Evolutionary conservation across 1,140 invertebrate genomes (phyloP).

Genomic region (Papilio xuthus): DNA sequence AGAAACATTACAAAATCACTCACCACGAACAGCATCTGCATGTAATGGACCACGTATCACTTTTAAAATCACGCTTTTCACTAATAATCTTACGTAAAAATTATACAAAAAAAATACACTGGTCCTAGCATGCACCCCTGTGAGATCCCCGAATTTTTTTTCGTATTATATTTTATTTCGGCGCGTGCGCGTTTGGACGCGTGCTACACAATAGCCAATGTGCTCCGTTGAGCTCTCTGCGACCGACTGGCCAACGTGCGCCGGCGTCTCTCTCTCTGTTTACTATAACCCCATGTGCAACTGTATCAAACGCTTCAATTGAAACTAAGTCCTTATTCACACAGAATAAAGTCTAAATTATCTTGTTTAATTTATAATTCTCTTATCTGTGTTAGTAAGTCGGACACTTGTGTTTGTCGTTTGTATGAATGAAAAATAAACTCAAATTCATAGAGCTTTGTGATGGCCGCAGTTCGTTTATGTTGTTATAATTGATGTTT

Average conservation of each 20-base stretch:
- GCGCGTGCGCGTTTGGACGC: slow-evolving; percentile 60
- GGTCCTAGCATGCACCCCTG: slow-evolving; percentile 63
- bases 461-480: slow-evolving; percentile 66
- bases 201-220: slow-evolving; percentile 63
- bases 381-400: slow-evolving; percentile 78
- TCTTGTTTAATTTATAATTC: slow-evolving; percentile 33
- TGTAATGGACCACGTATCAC: slow-evolving; percentile 59
- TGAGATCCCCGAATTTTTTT: slow-evolving; percentile 56
- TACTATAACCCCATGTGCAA: slow-evolving; percentile 77
- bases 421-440: slow-evolving; percentile 79
- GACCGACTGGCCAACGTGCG: slow-evolving; percentile 67
- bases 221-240: slow-evolving; percentile 65
- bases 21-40: slow-evolving; percentile 72
- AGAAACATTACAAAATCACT: slow-evolving; percentile 72
- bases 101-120: slow-evolving; percentile 62
- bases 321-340: slow-evolving; percentile 47
- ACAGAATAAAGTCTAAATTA: slow-evolving; percentile 41
- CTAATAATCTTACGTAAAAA: slow-evolving; percentile 44
- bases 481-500: slow-evolving; percentile 79
- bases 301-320: slow-evolving; percentile 55
- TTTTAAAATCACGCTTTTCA: slow-evolving; percentile 48
- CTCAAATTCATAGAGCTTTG: slow-evolving; percentile 73
- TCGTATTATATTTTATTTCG: slow-evolving; percentile 65
- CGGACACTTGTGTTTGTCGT: slow-evolving; percentile 77
- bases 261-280: slow-evolving; percentile 70